phyloP scores from a whole-genome alignment of 2,797 vertebrate species.

The Catamblyrhynchus diadema region DNA sequence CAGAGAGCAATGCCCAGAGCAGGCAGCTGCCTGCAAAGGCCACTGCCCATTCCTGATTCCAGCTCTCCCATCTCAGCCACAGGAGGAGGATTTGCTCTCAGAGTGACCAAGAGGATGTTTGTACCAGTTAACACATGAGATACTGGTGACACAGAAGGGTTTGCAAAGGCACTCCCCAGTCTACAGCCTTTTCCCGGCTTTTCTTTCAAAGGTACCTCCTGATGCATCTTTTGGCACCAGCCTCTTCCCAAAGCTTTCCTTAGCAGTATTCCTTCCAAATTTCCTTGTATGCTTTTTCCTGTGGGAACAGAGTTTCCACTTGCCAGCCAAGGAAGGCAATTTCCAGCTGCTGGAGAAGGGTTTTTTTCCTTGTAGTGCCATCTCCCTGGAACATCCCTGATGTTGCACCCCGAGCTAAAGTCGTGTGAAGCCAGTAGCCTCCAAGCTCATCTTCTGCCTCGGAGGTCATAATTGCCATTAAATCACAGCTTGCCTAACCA shows the following conservation, averaged over 20 bases:
- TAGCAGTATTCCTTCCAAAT: neutral
- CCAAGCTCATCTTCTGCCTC: constrained; percentile 43
- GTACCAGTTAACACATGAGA: neutral
- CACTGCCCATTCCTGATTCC: fast-evolving
- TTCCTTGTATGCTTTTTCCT: constrained; percentile 1
- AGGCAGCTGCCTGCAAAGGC: neutral
- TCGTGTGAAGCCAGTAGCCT: constrained; percentile 13
- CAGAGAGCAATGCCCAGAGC: neutral
- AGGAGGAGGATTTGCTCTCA: neutral
- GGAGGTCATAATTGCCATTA: constrained; percentile 74
- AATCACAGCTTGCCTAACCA: constrained; percentile 71
- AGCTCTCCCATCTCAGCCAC: fast-evolving
- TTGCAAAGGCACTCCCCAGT: neutral
- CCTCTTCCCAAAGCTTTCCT: constrained; percentile 8
- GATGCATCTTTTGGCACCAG: neutral
- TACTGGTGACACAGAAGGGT: neutral
- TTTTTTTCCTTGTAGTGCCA: constrained; percentile 1
- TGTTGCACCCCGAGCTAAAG: neutral
- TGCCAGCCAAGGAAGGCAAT: neutral
- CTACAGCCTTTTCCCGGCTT: neutral
- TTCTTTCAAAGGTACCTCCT: neutral
- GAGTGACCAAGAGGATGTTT: neutral
- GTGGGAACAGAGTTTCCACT: neutral
- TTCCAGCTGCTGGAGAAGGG: constrained; percentile 15
- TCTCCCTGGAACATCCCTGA: constrained; percentile 36